These are phyloP conservation scores for Cynodonichthys magdalenae DNA, from an alignment of 2,797 vertebrate genomes.

Conservation along the genomic window DNA sequence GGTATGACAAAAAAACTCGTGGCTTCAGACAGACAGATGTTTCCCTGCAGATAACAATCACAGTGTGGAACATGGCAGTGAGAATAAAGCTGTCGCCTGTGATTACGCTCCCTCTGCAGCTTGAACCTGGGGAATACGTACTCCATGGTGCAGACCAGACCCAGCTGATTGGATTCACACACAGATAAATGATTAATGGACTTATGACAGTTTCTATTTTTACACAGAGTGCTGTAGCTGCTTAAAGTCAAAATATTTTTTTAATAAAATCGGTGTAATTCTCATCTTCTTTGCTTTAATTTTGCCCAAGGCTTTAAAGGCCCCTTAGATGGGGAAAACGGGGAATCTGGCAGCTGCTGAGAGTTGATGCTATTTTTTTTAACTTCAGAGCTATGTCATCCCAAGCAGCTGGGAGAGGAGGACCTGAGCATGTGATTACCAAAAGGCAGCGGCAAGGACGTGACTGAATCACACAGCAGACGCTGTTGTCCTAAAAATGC, in stretches of 20 bases:
- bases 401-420: slow-evolving; percentile 65
- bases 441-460: slow-evolving; percentile 33
- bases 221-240: slow-evolving; percentile 27
- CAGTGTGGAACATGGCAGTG: slow-evolving; percentile 55
- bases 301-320: slow-evolving; percentile 53
- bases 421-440: slow-evolving; percentile 51
- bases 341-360: slow-evolving; percentile 63
- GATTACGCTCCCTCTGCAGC: slow-evolving; percentile 53
- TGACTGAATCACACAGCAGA: slow-evolving; percentile 16
- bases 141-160: slow-evolving; percentile 40
- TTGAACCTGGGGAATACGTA: slow-evolving; percentile 59
- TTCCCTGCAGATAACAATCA: slow-evolving; percentile 68
- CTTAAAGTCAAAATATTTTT: slow-evolving; percentile 38
- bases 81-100: slow-evolving; percentile 61
- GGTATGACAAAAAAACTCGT: slow-evolving; percentile 54
- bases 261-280: slow-evolving; percentile 5
- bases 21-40: slow-evolving; percentile 71
- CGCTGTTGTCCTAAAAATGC: slow-evolving; percentile 15
- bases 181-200: slow-evolving; percentile 62
- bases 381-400: slow-evolving; percentile 65
- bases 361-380: slow-evolving; percentile 60
- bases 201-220: slow-evolving; percentile 68
- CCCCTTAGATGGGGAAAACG: slow-evolving; percentile 47
- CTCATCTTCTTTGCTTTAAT: slow-evolving; percentile 60
- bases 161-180: slow-evolving; percentile 56